Evolutionary conservation across 1,140 invertebrate genomes (phyloP).

Genomic region (Monomorium pharaonis): DNA sequence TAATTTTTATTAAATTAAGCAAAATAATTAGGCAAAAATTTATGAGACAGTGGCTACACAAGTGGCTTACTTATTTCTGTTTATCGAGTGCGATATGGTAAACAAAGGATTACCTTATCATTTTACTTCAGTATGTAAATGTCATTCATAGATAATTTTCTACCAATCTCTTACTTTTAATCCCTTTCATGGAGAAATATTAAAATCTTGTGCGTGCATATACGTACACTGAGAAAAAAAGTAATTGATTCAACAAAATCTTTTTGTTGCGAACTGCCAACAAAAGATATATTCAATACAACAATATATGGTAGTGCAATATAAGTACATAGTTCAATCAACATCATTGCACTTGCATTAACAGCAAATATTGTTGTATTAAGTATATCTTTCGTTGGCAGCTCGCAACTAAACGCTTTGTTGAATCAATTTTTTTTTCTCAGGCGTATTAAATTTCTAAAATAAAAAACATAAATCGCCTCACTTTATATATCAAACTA

Average conservation of each 20-base stretch:
- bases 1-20: slow-evolving; percentile 3
- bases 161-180: not conserved
- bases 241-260: too few relatives aligned
- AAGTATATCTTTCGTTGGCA: too few relatives aligned
- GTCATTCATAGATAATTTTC: not conserved
- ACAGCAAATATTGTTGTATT: too few relatives aligned
- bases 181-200: not conserved
- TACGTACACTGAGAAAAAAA: too few relatives aligned
- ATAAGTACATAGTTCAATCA: too few relatives aligned
- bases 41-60: too few relatives aligned
- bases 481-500: not conserved
- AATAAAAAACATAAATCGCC: not conserved
- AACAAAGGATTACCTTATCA: slow-evolving; percentile 34
- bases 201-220: not conserved
- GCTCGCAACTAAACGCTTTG: too few relatives aligned
- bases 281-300: too few relatives aligned
- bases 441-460: not conserved
- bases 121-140: not conserved
- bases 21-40: not conserved
- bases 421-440: too few relatives aligned
- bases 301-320: too few relatives aligned
- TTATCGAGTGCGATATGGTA: not conserved
- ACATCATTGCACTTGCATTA: too few relatives aligned
- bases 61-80: not conserved
- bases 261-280: too few relatives aligned